Base-by-base conservation (phyloP, 2,888 invertebrate species). In the Therioaphis trifolii region DNA sequence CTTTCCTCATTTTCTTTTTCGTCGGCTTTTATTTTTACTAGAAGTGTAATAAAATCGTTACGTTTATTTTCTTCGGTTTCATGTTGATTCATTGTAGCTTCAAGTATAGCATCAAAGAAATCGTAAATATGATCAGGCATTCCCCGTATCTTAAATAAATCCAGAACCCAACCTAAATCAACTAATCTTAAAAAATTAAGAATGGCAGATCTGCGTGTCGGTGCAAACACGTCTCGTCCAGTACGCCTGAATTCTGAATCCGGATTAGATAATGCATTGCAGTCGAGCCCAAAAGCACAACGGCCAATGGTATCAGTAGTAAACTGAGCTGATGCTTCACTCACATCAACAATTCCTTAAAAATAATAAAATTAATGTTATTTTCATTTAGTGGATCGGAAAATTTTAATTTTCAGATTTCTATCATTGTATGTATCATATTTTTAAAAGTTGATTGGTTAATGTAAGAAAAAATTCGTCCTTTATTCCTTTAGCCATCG, bases 31-130 rank as follows among this genome's bases (percentile, higher is more conserved):
- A 79, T 3, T n/a, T 69, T 79, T 5, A 91, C 91, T 12, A 92
- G 88, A 4, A 91, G 88, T 87, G 91, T 91, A 84, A 92, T 87
- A 86, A 91, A 91, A 86, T 92, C 92, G 85, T 90, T 90, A 68
- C 91, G 88, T 49, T 88, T 89, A 78, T 89, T 87, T 61, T 89
- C 89, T 46, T 89, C 87, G 4, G 87, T 79, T 85, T 90, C 89
- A n/a, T 91, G 88, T 82, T 88, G 88, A 35, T 88, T 87, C 12
- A 91, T 87, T 18, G 90, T 89, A 14, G 88, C 87, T 27, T 88
- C 87, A 12, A 90, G 88, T 18, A 90, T 87, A 52, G 88, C 87
- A 2, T 88, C 86, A 85, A 90, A 88, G 85, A 88, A 88, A 0
- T 85, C 43, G 4, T 87, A 80, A 0, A 88, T 80, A 35, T 86